Conservation (phyloP, 2,797 vertebrate species). For the Carapus acus region DNA sequence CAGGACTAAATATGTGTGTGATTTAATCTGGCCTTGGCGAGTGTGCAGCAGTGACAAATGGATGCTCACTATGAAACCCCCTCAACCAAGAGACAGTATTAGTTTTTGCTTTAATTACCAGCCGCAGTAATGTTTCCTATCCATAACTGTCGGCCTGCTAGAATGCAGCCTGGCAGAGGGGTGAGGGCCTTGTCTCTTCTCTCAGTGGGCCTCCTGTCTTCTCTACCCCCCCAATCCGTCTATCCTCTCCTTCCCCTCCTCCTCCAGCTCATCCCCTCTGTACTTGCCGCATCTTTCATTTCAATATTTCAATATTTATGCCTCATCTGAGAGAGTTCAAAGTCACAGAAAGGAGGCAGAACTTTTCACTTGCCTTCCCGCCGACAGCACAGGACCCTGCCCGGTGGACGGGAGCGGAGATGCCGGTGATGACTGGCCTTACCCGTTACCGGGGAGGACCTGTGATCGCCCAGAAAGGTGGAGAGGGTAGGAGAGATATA, state of each 20-base stretch:
- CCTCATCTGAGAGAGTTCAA: constrained; percentile 85
- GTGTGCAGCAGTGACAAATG: constrained; percentile 86
- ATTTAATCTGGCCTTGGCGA: constrained; percentile 82
- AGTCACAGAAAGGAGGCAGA: constrained; percentile 88
- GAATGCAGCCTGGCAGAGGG: constrained; percentile 89
- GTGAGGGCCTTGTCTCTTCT: constrained; percentile 92
- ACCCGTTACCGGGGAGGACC: constrained; percentile 28
- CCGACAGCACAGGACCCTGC: constrained; percentile 62
- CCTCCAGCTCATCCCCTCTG: constrained; percentile 70
- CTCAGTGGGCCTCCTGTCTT: constrained; percentile 86
- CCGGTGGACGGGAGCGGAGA: constrained; percentile 50
- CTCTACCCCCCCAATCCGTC: constrained; percentile 77
- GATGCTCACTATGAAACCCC: constrained; percentile 83
- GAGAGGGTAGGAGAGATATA: not conserved
- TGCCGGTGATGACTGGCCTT: constrained; percentile 47
- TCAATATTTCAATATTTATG: constrained; percentile 99
- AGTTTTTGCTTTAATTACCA: constrained; percentile 99
- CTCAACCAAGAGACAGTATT: constrained; percentile 91
- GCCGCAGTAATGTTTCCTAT: constrained; percentile 95
- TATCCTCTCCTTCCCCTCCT: constrained; percentile 70
- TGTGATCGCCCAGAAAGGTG: constrained; percentile 20
- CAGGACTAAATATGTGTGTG: constrained; percentile 77
- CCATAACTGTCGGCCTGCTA: constrained; percentile 93
- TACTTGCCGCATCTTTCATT: constrained; percentile 84
- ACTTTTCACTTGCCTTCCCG: constrained; percentile 71